A percentile compares a stretch with the other conserved stretches of the same genome.
phyloP scores from a whole-genome alignment of 92 coral and sea anemone genomes.

The Heteractis magnifica region DNA sequence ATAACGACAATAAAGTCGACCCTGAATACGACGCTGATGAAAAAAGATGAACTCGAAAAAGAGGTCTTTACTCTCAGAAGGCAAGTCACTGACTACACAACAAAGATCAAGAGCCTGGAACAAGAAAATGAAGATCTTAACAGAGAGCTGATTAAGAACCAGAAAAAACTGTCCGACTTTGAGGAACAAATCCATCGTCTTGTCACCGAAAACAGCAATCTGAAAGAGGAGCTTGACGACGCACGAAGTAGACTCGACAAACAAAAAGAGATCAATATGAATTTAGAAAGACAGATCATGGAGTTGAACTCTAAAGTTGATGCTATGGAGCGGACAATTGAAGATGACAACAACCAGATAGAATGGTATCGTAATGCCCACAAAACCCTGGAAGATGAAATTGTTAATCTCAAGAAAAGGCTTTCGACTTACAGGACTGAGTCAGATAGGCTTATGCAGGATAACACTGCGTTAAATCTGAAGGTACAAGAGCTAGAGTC shows the following conservation, averaged over 20 bases:
- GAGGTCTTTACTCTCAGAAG: conserved; percentile 66
- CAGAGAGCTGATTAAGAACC: conserved; percentile 89
- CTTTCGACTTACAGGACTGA: conserved; percentile 72
- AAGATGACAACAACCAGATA: conserved; percentile 79
- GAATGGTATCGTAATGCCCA: conserved; percentile 84
- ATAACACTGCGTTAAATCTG: conserved; percentile 58
- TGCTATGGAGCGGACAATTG: conserved; percentile 64
- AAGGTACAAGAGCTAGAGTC: conserved; percentile 86
- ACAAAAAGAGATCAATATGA: conserved; percentile 69
- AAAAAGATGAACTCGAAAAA: conserved; percentile 82
- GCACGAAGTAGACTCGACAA: conserved; percentile 66
- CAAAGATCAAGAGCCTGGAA: conserved; percentile 71
- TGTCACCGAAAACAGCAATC: conserved; percentile 71
- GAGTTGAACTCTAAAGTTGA: conserved; percentile 74
- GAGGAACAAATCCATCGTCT: conserved; percentile 81
- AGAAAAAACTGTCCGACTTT: conserved; percentile 75
- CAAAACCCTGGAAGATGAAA: conserved; percentile 79
- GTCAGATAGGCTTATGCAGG: conserved; percentile 81
- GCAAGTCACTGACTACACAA: conserved; percentile 72
- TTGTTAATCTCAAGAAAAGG: conserved; percentile 69
- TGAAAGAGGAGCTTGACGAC: conserved; percentile 74
- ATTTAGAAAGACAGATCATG: conserved; percentile 64
- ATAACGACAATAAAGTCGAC: conserved; percentile 60
- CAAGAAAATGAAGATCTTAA: conserved; percentile 92
- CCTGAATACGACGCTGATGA: conserved; percentile 68